These are phyloP conservation scores for Erynnis tages DNA, from an alignment of 2,888 invertebrate species.

Conservation along the genomic window DNA sequence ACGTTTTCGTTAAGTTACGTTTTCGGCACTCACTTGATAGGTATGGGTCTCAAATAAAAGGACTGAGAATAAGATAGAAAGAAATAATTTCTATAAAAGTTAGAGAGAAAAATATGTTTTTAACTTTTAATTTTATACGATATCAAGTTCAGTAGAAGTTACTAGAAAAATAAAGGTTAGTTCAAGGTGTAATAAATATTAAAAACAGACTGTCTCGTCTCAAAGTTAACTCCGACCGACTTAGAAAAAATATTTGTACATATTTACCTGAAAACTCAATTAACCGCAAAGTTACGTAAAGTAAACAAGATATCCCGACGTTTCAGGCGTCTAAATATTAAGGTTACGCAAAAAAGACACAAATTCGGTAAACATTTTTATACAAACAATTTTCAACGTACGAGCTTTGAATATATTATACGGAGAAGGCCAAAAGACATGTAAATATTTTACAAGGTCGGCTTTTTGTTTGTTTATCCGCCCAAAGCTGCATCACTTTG, in stretches of 20 bases:
- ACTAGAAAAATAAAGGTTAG: too few relatives aligned
- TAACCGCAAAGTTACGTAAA: constrained; percentile 12
- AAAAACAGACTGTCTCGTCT: too few relatives aligned
- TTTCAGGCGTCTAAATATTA: constrained; percentile 7
- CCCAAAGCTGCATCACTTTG: constrained; percentile 18
- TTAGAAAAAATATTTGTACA: neutral
- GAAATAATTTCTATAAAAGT: too few relatives aligned
- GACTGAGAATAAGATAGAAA: too few relatives aligned
- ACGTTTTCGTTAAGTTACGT: too few relatives aligned
- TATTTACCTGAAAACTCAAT: constrained; percentile 16
- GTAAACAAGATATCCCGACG: constrained; percentile 14
- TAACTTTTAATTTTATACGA: too few relatives aligned
- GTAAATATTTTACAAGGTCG: constrained; percentile 56
- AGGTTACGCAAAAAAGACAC: constrained; percentile 20
- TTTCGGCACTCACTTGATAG: too few relatives aligned
- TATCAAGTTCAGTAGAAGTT: too few relatives aligned
- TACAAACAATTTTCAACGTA: constrained; percentile 50
- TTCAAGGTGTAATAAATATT: too few relatives aligned
- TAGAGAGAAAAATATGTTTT: too few relatives aligned
- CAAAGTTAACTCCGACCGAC: neutral
- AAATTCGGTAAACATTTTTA: constrained; percentile 41
- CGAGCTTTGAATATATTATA: constrained; percentile 55
- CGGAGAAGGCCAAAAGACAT: constrained; percentile 48
- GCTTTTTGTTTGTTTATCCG: constrained; percentile 40
- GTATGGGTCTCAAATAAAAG: too few relatives aligned